Conservation (phyloP, 2,113 vertebrate genomes). For the Nestor notabilis region DNA sequence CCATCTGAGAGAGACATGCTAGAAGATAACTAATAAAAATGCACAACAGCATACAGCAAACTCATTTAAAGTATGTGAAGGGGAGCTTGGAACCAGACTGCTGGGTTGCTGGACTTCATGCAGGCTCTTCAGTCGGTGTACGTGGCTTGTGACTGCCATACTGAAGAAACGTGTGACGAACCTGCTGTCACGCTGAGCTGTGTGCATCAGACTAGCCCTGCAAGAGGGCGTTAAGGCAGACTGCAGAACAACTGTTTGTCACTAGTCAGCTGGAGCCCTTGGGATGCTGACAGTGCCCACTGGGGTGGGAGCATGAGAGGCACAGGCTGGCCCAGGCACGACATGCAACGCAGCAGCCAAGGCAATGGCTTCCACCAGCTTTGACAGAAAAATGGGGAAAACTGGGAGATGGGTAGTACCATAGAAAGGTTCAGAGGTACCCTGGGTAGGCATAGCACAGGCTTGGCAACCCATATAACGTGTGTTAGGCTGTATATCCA, state of each 20-base stretch:
- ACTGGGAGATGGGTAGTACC: neutral
- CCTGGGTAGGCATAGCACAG: neutral
- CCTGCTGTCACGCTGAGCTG: neutral
- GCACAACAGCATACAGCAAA: neutral
- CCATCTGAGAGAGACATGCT: neutral
- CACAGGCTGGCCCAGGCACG: neutral
- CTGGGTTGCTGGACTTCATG: neutral
- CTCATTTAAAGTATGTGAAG: neutral
- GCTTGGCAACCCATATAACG: too few species aligned
- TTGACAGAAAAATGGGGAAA: neutral
- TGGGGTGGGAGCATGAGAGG: too few species aligned
- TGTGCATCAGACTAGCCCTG: neutral
- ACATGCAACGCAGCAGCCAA: neutral
- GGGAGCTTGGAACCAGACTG: neutral
- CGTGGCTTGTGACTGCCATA: neutral
- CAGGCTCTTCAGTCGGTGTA: neutral
- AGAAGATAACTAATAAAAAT: neutral
- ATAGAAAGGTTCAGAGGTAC: neutral
- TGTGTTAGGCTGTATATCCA: neutral
- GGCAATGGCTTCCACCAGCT: neutral
- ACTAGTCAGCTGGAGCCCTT: neutral
- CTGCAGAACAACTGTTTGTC: neutral
- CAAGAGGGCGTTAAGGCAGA: neutral
- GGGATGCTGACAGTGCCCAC: neutral
- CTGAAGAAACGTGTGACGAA: neutral